Conservation (phyloP, 2,797 vertebrate genomes). For the Paguma larvata region DNA sequence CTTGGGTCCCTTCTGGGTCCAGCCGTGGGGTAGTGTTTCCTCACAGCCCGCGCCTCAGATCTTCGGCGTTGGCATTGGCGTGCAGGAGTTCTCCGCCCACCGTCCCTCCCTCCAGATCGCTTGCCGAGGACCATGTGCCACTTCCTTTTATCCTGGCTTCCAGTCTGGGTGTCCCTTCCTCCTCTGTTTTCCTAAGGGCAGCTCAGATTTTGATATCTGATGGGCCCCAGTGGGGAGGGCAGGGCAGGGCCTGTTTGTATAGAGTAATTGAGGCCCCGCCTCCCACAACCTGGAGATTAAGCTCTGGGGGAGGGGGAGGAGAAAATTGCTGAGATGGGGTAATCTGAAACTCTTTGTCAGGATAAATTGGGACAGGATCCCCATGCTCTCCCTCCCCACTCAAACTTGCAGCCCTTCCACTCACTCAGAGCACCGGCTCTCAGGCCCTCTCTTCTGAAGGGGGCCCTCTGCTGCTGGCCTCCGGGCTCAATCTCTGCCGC, state of each 20-base stretch:
- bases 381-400: neutral
- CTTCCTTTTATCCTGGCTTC: neutral
- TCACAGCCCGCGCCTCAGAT: neutral
- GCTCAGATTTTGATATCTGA: neutral
- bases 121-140: neutral
- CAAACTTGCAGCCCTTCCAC: neutral
- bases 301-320: neutral
- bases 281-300: neutral
- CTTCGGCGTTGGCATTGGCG: neutral
- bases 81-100: neutral
- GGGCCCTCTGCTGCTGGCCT: neutral
- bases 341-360: constrained; percentile 10
- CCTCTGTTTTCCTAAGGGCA: neutral
- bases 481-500: neutral
- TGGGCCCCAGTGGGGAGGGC: neutral
- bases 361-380: neutral
- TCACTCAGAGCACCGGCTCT: neutral
- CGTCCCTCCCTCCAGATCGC: neutral
- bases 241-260: neutral
- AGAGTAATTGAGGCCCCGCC: neutral
- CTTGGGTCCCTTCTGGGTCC: neutral
- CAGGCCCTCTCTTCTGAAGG: neutral
- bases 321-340: neutral
- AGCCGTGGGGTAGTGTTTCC: neutral
- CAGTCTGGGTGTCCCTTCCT: neutral